These are phyloP conservation scores for Cabera pusaria DNA, from an alignment of 2,888 invertebrate species.

Conservation along the genomic window DNA sequence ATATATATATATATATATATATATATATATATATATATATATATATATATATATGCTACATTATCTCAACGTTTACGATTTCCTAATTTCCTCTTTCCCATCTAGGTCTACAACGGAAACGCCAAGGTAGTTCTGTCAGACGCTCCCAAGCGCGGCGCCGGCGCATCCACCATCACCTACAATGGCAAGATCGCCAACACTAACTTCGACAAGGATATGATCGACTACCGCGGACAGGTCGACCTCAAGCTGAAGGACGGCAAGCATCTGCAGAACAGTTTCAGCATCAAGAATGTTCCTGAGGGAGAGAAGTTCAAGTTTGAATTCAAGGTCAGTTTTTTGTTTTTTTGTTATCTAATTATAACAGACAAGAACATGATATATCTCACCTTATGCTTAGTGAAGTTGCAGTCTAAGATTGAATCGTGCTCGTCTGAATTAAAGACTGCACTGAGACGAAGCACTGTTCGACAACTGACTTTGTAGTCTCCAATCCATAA, in stretches of 20 bases:
- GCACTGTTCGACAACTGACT: too few species aligned
- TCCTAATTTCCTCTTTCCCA: neutral
- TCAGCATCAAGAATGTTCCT: constrained; percentile 53
- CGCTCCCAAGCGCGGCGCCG: constrained; percentile 59
- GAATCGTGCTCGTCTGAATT: too few species aligned
- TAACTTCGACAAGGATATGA: constrained; percentile 50
- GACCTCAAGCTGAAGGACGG: constrained; percentile 63
- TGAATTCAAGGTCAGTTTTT: constrained; percentile 56
- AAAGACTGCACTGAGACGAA: too few species aligned
- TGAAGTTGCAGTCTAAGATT: too few species aligned
- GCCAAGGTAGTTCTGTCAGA: constrained; percentile 55
- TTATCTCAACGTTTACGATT: too few species aligned
- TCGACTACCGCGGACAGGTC: constrained; percentile 61
- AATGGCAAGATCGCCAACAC: constrained; percentile 57
- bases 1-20: too few species aligned
- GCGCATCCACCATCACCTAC: constrained; percentile 59
- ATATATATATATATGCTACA: too few species aligned
- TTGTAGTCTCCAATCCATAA: too few species aligned
- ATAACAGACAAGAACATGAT: too few species aligned
- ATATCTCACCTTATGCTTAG: too few species aligned
- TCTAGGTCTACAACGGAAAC: constrained; percentile 59
- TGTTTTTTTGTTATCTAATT: too few species aligned
- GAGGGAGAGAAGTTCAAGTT: constrained; percentile 55
- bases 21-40: too few species aligned
- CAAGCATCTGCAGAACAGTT: constrained; percentile 53